Evolutionary conservation across 2,888 invertebrate species (phyloP).

Genomic region (Drosophila falleni): DNA sequence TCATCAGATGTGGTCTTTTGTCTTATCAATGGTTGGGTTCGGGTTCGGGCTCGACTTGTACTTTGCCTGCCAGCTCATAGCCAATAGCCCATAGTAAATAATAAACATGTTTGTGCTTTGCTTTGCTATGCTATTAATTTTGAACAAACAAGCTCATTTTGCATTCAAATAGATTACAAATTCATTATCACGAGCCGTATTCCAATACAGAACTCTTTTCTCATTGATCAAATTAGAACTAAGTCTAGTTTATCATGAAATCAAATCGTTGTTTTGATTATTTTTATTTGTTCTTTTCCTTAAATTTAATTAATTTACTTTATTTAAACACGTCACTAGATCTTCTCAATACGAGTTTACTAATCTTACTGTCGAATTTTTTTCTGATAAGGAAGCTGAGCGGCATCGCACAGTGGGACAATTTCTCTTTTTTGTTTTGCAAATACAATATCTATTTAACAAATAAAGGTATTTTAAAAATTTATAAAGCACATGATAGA

Average conservation of each 20-base stretch:
- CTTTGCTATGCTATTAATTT: not conserved
- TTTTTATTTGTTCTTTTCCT: not conserved
- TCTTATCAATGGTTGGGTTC: slow-evolving; percentile 41
- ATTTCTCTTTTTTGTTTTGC: too few relatives aligned
- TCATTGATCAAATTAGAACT: not conserved
- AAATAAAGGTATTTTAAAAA: too few relatives aligned
- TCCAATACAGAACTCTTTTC: not conserved
- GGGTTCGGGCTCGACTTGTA: slow-evolving; percentile 49
- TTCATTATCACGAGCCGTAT: not conserved
- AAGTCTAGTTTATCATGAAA: not conserved
- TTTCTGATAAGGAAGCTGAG: slow-evolving; percentile 13
- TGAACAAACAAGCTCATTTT: not conserved
- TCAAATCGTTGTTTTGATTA: too few relatives aligned
- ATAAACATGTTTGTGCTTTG: not conserved
- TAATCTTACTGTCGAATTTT: not conserved
- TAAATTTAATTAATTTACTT: not conserved
- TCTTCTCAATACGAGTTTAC: not conserved
- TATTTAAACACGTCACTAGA: slow-evolving; percentile 9
- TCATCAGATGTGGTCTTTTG: slow-evolving; percentile 1
- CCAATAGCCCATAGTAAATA: slow-evolving; percentile 8
- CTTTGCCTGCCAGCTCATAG: slow-evolving; percentile 70
- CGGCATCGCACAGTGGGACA: too few relatives aligned
- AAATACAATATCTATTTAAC: too few relatives aligned
- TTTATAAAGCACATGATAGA: too few relatives aligned
- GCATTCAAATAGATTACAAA: not conserved